Evolutionary conservation across 2,888 invertebrate genomes (phyloP).

Genomic region (Sinopyrophorus schimmeli): DNA sequence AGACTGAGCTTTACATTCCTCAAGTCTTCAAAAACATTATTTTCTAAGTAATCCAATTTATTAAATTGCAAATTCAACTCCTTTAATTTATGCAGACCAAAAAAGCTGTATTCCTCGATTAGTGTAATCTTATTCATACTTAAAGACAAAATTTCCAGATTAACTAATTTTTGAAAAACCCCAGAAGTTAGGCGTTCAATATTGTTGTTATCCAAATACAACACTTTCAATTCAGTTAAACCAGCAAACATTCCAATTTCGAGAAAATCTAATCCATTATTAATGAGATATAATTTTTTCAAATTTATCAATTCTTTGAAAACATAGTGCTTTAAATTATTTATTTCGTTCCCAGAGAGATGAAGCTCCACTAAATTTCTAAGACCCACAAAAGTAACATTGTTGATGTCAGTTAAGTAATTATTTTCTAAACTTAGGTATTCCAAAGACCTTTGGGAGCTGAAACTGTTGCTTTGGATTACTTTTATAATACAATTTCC

Average conservation of each 20-base stretch:
- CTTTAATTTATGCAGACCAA: constrained; percentile 6
- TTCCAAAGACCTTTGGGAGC: background rate
- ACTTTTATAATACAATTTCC: constrained; percentile 19
- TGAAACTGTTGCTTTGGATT: constrained; percentile 7
- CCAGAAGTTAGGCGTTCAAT: constrained; percentile 11
- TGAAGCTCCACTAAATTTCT: constrained; percentile 5
- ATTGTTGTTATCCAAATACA: constrained; percentile 20
- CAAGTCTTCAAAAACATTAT: constrained; percentile 6
- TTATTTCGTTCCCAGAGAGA: constrained; percentile 16
- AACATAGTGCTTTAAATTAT: constrained; percentile 11
- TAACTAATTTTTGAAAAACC: constrained; percentile 15
- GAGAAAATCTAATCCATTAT: constrained; percentile 10
- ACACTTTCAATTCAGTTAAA: constrained; percentile 6
- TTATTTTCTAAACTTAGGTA: constrained; percentile 25
- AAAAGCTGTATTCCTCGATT: constrained; percentile 17
- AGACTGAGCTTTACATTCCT: constrained; percentile 13
- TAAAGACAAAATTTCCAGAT: constrained; percentile 19
- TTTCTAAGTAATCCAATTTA: constrained; percentile 20
- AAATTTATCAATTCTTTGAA: constrained; percentile 17
- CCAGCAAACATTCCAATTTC: constrained; percentile 20
- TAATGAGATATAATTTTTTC: constrained; percentile 7
- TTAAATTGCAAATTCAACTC: constrained; percentile 23
- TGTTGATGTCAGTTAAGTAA: constrained; percentile 5
- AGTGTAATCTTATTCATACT: constrained; percentile 12
- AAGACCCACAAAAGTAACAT: constrained; percentile 13